Base-by-base conservation (phyloP, 2,888 invertebrate species). In the Conomelus anceps region DNA sequence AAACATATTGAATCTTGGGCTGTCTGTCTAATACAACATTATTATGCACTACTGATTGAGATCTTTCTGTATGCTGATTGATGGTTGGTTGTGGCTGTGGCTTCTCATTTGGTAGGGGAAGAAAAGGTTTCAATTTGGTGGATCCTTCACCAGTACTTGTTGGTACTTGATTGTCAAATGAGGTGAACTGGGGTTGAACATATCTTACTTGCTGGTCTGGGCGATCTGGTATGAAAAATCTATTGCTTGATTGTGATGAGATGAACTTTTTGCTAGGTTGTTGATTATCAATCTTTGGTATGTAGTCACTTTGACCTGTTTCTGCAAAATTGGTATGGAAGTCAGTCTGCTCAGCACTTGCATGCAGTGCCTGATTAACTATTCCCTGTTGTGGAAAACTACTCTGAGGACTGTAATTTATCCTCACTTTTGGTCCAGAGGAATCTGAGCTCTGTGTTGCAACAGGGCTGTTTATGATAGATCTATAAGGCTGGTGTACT, bases 401-500 rank as follows among this genome's bases (percentile, higher is more conserved):
- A 24, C 86, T 63, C 24, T 90, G 90, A 22, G 63, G 89, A 20
- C 84, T 84, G 86, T 26, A 89, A 23, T 89, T 88, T 26, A 63
- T 85, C 85, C 63, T 22, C 11, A 88, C 34, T 34, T 88, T 22
- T 3, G 88, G n/a, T 85, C 84, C 22, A 20, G 86, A n/a, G 13
- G 88, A 29, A 23, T 24, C 26, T 26, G 22, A 26, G 22, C 22
- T 26, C 3, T 22, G 23, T 1, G 85, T 0, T 89, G 89, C 0
- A 90, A 87, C 0, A 63, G 85, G 11, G 88, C 34, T 9, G n/a
- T 88, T 88, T 23, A n/a, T 1, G 6, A 29, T 26, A 23, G 13
- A 29, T 22, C 85, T 85, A 13, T 91, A 63, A 22, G 91, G 89
- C 84, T 92, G 92, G 91, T 93, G 93, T 91, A 93, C 93, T 91